These are phyloP conservation scores for Hydropsyche betteni DNA, from an alignment of 2,888 invertebrate genomes.

Conservation along the genomic window DNA sequence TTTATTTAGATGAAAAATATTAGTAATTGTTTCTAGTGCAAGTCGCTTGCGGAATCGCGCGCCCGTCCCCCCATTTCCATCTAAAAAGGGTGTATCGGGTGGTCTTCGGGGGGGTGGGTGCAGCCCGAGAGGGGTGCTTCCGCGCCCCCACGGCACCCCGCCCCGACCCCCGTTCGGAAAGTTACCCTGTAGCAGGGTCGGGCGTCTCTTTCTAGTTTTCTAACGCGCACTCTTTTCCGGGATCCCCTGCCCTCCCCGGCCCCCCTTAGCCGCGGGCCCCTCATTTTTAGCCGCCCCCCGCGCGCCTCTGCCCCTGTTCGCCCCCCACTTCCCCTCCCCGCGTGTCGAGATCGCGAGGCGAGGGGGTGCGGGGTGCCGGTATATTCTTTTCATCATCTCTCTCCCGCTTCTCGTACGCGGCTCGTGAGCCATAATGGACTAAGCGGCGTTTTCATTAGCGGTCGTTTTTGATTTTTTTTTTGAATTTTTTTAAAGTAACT, in stretches of 20 bases:
- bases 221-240: conserved; percentile 55
- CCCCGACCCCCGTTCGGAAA: conserved; percentile 48
- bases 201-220: conserved; percentile 51
- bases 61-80: conserved; percentile 43
- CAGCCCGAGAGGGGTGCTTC: background rate
- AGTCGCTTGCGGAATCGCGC: conserved; percentile 51
- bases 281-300: conserved; percentile 17
- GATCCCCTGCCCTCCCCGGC: conserved; percentile 45
- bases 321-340: conserved; percentile 38
- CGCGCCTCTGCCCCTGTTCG: conserved; percentile 14
- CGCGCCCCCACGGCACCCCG: conserved; percentile 50
- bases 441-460: conserved; percentile 47
- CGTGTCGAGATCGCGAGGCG: conserved; percentile 39
- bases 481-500: too few relatives aligned
- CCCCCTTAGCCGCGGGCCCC: conserved; percentile 6
- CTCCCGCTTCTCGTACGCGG: conserved; percentile 35
- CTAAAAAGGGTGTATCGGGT: conserved; percentile 31
- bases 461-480: too few relatives aligned
- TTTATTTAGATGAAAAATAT: conserved; percentile 34
- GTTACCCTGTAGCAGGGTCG: conserved; percentile 50
- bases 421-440: conserved; percentile 43
- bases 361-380: conserved; percentile 40
- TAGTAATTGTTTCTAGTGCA: conserved; percentile 40
- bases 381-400: conserved; percentile 52
- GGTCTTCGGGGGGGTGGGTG: background rate